phyloP scores from a whole-genome alignment of 2,113 vertebrate genomes.

The Tenrec ecaudatus region DNA sequence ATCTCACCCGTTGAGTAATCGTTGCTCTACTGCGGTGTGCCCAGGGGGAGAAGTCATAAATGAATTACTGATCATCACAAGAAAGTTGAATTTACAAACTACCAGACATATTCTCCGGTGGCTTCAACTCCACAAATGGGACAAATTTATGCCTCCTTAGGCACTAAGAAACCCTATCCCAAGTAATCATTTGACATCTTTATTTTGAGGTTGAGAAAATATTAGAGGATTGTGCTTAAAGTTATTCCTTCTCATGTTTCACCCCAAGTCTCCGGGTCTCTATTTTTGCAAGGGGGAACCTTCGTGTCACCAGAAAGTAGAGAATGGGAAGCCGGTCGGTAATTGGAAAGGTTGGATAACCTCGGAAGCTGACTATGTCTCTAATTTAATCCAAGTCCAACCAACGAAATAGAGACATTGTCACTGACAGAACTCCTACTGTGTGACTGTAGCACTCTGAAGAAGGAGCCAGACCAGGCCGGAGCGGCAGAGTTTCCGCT shows the following conservation, averaged over 20 bases:
- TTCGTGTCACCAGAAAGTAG: neutral
- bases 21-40: conserved; percentile 55
- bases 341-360: neutral
- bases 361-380: neutral
- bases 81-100: conserved; percentile 78
- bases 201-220: conserved; percentile 67
- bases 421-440: neutral
- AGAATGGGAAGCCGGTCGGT: neutral
- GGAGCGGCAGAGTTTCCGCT: neutral
- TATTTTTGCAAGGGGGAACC: neutral
- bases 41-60: conserved; percentile 69
- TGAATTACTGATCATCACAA: conserved; percentile 68
- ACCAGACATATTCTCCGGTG: conserved; percentile 64
- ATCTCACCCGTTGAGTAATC: conserved; percentile 76
- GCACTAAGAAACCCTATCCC: conserved; percentile 57
- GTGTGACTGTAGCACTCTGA: neutral
- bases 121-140: conserved; percentile 59
- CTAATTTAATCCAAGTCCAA: neutral
- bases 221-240: conserved; percentile 6
- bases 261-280: neutral
- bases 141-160: conserved; percentile 68
- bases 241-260: conserved; percentile 57
- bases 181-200: conserved; percentile 63
- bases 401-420: neutral
- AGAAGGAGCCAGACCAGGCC: neutral